These are phyloP conservation scores for Hydrotaea diabolus DNA, from an alignment of 2,888 invertebrate genomes.

Conservation along the genomic window DNA sequence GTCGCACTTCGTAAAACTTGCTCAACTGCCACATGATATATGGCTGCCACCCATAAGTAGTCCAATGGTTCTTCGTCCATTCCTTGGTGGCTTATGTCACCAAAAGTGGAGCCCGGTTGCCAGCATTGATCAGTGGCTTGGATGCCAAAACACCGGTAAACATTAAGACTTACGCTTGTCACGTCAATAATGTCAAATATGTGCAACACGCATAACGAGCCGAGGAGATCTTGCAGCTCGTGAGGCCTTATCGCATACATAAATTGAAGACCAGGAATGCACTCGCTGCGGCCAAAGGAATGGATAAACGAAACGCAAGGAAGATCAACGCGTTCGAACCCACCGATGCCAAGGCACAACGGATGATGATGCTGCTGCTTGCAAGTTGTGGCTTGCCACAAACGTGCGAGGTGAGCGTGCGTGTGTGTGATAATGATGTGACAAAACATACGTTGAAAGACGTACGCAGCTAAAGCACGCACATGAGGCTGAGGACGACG, in stretches of 20 bases:
- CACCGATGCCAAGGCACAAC: neutral
- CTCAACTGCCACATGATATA: neutral
- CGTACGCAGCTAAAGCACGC: slow-evolving; percentile 50
- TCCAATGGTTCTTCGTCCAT: too few relatives aligned
- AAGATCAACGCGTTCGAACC: neutral
- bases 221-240: neutral
- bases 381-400: neutral
- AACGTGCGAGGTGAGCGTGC: neutral
- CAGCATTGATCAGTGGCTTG: slow-evolving; percentile 56
- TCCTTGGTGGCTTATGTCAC: neutral
- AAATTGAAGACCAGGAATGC: slow-evolving; percentile 54
- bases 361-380: neutral
- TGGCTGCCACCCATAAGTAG: slow-evolving; percentile 12
- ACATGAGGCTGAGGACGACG: slow-evolving; percentile 32
- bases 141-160: slow-evolving; percentile 63
- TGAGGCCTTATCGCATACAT: slow-evolving; percentile 40
- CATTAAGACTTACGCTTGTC: slow-evolving; percentile 63
- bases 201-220: slow-evolving; percentile 61
- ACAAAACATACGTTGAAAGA: slow-evolving; percentile 65
- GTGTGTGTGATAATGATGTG: slow-evolving; percentile 65
- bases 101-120: slow-evolving; percentile 28
- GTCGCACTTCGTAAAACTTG: too few relatives aligned
- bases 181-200: slow-evolving; percentile 66
- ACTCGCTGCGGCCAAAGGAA: slow-evolving; percentile 48
- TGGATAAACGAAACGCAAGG: slow-evolving; percentile 44